phyloP scores from a whole-genome alignment of 1,140 invertebrate genomes.

The Drosophila arizonae region DNA sequence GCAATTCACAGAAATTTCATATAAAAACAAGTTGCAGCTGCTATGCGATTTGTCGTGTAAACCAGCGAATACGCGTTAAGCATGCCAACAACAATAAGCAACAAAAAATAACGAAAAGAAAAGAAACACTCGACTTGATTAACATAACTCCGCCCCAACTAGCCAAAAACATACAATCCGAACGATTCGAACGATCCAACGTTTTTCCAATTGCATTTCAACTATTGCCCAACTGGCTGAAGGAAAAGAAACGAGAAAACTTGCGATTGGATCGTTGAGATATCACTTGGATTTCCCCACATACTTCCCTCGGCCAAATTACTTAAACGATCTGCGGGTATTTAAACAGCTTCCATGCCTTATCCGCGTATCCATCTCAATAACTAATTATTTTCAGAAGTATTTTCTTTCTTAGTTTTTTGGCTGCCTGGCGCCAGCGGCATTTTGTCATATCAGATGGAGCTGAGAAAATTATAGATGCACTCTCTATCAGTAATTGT shows the following conservation, averaged over 20 bases:
- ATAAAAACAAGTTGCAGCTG: background rate
- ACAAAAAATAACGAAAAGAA: background rate
- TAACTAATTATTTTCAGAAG: constrained; percentile 18
- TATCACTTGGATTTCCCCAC: background rate
- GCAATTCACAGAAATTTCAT: background rate
- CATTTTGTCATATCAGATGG: constrained; percentile 2
- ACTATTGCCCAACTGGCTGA: background rate
- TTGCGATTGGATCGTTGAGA: constrained; percentile 10
- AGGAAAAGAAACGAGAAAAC: constrained; percentile 2
- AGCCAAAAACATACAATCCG: background rate
- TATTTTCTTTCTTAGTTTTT: background rate
- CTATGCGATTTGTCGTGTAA: constrained; percentile 23
- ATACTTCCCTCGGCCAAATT: background rate
- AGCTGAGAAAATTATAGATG: background rate
- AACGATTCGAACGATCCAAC: constrained; percentile 5
- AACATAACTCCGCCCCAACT: constrained; percentile 36
- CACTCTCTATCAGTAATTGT: constrained; percentile 2
- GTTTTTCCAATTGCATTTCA: constrained; percentile 16
- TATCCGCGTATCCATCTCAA: constrained; percentile 7
- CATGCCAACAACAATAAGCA: constrained; percentile 2
- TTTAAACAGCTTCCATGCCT: background rate
- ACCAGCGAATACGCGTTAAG: constrained; percentile 23
- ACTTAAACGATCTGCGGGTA: background rate
- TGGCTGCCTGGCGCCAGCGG: constrained; percentile 10
- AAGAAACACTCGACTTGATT: constrained; percentile 13